Evolutionary conservation across 2,113 vertebrate species (phyloP).

Genomic region (Empidonax traillii): DNA sequence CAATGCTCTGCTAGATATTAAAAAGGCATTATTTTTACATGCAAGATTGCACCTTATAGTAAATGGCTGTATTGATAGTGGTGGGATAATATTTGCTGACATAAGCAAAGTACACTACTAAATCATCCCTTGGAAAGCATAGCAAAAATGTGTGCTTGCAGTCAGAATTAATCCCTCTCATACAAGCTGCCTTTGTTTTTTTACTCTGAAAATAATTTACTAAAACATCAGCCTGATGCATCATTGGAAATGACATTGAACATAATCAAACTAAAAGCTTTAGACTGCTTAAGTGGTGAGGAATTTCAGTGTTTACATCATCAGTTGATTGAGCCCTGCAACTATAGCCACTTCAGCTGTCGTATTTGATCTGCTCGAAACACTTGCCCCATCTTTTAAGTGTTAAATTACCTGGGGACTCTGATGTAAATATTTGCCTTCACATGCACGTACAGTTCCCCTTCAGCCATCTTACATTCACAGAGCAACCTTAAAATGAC

Average conservation of each 20-base stretch:
- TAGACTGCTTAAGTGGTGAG: background rate
- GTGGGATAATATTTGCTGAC: background rate
- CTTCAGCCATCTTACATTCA: background rate
- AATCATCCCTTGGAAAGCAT: background rate
- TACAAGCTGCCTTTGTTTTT: background rate
- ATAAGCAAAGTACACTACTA: background rate
- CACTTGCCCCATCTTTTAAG: background rate
- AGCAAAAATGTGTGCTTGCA: background rate
- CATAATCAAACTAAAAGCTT: background rate
- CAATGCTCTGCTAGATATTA: background rate
- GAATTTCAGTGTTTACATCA: background rate
- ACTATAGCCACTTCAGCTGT: background rate
- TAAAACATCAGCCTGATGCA: background rate
- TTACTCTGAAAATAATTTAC: background rate
- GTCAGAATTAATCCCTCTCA: background rate
- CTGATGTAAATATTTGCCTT: background rate
- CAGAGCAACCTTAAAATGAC: background rate
- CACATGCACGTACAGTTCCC: rapidly evolving
- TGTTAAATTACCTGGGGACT: background rate
- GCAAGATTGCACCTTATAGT: background rate
- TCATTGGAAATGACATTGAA: background rate
- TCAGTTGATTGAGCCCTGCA: background rate
- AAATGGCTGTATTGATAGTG: background rate
- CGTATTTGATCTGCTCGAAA: background rate
- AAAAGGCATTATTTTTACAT: background rate